Conservation (phyloP, 1,140 invertebrate species). For the Ceratosolen fusciceps region DNA sequence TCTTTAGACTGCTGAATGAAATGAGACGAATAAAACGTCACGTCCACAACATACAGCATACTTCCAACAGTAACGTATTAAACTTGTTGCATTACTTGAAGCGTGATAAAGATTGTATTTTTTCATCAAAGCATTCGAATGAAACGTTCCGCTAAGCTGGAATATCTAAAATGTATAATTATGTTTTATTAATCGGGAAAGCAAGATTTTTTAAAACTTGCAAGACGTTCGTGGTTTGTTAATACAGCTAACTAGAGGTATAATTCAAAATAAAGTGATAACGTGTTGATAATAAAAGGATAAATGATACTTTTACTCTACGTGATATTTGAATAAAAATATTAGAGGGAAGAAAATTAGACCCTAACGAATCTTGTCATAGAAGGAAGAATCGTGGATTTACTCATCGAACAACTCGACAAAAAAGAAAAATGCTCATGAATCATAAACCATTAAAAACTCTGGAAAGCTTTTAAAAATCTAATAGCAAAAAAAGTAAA, state of each 20-base stretch:
- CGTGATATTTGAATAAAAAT: background rate
- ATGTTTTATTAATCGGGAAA: too few relatives aligned
- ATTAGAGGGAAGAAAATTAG: too few relatives aligned
- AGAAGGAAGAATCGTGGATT: background rate
- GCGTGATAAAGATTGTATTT: background rate
- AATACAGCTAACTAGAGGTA: too few relatives aligned
- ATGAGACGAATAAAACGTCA: background rate
- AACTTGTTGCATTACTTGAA: slow-evolving; percentile 1
- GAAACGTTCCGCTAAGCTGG: too few relatives aligned
- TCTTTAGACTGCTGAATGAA: background rate
- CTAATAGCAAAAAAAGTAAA: slow-evolving; percentile 12
- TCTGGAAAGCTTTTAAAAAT: slow-evolving; percentile 31
- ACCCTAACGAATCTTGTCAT: background rate
- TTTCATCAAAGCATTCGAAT: too few relatives aligned
- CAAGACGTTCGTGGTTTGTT: too few relatives aligned
- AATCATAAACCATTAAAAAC: slow-evolving; percentile 11
- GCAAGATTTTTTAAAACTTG: too few relatives aligned
- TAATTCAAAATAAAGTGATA: too few relatives aligned
- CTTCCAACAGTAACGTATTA: background rate
- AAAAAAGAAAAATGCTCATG: background rate
- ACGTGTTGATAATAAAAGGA: too few relatives aligned
- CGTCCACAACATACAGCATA: background rate
- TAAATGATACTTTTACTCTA: too few relatives aligned
- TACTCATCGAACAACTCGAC: background rate
- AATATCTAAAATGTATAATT: too few relatives aligned